Evolutionary conservation across 2,888 invertebrate genomes (phyloP), one percentile per base, ranked within the genome.

Genomic region (Trileptium ribeirensis): DNA sequence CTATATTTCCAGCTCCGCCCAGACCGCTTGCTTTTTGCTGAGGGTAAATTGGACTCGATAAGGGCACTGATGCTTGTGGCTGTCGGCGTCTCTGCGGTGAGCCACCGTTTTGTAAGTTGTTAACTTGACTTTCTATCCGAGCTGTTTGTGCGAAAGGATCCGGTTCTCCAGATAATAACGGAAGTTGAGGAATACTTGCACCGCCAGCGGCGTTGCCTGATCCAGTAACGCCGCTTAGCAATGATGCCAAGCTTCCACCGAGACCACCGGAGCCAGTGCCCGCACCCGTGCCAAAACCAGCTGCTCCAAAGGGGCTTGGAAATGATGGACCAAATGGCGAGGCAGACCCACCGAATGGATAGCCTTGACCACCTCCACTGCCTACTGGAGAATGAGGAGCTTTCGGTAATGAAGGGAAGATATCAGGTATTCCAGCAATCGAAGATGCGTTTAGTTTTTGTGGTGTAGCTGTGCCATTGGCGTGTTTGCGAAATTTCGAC

Each of bases 371-470:
- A 51, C 51, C 51, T 8, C 8, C 8, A 15, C 8, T 8, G 24
- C 51, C 51, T 51, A 51, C 51, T 24, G 51, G 51, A 51, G 51
- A 8, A 51, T 15, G 51, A 15, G 87, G 87, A 36, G 85, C 84
- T 79, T 86, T 86, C 37, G 87, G 87, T 34, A 88, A 82, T 75
- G 87, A 86, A 31, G 87, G 87, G 83, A 86, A 86, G 34, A 87
- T 84, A 74, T 86, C 87, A 74, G 88, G 88, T 79, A 88, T 88
- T 33, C 88, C 88, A 38, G 83, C 83, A 81, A 88, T 88, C 0
- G 88, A 88, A 2, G 74, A 36, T 3, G 33, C 29, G 39, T 31
- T 37, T 2, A 51, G 64, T 67, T 64, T 39, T 8, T 19, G 38
- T 36, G 8, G 3, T 33, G 77, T 77, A 34, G 33, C 77, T n/a